phyloP scores from a whole-genome alignment of 2,113 vertebrate species.

The Mugil cephalus region DNA sequence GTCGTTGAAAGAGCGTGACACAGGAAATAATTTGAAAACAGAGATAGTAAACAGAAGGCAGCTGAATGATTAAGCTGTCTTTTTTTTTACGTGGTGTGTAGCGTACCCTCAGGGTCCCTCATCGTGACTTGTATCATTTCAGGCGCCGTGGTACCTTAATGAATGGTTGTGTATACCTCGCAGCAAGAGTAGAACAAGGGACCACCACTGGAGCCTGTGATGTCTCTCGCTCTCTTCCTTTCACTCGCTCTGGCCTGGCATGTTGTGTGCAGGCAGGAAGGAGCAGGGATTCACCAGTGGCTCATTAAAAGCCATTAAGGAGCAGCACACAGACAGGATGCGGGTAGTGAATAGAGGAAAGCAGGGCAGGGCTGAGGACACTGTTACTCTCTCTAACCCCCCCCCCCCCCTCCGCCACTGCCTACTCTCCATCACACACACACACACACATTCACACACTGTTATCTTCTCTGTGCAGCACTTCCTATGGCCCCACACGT shows the following conservation, averaged over 20 bases:
- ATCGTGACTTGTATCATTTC: conserved; percentile 6
- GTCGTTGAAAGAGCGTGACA: too few species aligned
- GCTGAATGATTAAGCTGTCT: neutral
- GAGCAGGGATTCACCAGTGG: conserved; percentile 72
- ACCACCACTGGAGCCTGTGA: conserved; percentile 26
- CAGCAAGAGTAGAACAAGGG: conserved; percentile 3
- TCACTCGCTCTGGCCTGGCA: conserved; percentile 53
- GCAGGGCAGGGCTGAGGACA: conserved; percentile 81
- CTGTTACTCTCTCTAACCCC: conserved; percentile 63
- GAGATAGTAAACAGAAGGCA: too few species aligned
- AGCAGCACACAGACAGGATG: conserved; percentile 82
- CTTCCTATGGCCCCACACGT: conserved; percentile 85
- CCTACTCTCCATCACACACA: conserved; percentile 55
- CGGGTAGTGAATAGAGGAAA: conserved; percentile 87
- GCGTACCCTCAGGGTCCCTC: neutral
- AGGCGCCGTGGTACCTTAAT: neutral
- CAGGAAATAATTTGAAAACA: too few species aligned
- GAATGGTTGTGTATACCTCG: conserved; percentile 6
- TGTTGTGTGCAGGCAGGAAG: conserved; percentile 78
- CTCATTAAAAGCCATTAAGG: conserved; percentile 84
- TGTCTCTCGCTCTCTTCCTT: conserved; percentile 36
- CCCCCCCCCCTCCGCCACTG: conserved; percentile 19
- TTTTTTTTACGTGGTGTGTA: conserved; percentile 4
- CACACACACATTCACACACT: conserved; percentile 52
- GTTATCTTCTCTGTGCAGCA: conserved; percentile 86